Base-by-base conservation (phyloP, 2,797 vertebrate species). In the Notolepis coatsorum region DNA sequence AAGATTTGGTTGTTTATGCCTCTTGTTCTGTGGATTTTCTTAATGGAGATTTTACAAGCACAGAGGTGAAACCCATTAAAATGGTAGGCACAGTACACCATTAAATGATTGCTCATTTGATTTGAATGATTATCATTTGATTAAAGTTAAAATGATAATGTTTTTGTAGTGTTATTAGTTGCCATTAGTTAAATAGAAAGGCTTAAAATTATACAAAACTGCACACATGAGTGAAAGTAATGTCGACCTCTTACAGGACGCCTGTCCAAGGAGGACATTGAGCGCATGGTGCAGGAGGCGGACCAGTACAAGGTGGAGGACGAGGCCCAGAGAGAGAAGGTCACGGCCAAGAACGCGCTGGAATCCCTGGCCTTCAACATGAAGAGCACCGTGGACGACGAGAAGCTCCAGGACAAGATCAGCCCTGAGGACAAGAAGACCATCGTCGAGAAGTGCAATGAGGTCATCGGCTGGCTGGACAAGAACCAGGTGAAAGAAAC, bases 251-350 rank as follows among this genome's bases (percentile, higher is more conserved):
- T 33, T n/a, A 33, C 33, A 94, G 92, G 93, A 4, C 58, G 31
- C 10, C 71, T 88, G 61, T 80, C 81, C 69, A 78, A 70, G 45
- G 79, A 83, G 12, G 78, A 85, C 3, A 74, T 87, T 38, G 75
- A 82, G 58, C 75, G 57, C 23, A 77, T 81, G 71, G 46, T 79
- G 13, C 45, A 0, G 3, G 79, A 86, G 0, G 71, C 81, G 0
- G 70, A 85, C 17, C 61, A 57, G n/a, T 65, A 72, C 57, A 64
- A 77, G 20, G 75, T 58, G 0, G 79, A 81, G 4, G 82, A 79
- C 18, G 51, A 73, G 31, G 58, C 46, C 2, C 74, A 82, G 56
- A 60, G 68, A 41, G 78, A 76, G 43, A 78, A 71, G 20, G 52
- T 62, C 0, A 20, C 75, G 5, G 68, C 82, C 50, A 56, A 79